These are phyloP conservation scores for Catharus fuscescens DNA, from an alignment of 2,113 vertebrate genomes.

Conservation along the genomic window DNA sequence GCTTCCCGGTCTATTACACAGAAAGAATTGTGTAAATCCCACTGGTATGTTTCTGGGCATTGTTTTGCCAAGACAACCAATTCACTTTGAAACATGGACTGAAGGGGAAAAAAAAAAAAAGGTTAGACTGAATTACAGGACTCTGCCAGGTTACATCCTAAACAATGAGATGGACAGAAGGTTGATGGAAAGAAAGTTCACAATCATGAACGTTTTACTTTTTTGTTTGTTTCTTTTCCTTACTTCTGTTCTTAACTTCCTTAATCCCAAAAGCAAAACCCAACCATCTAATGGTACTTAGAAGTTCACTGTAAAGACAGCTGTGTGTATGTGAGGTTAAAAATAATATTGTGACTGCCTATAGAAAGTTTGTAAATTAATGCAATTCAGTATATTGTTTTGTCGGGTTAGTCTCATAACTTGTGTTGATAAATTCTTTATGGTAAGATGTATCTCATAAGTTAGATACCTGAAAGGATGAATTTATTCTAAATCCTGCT, in stretches of 20 bases:
- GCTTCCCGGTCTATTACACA: not conserved
- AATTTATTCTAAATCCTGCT: not conserved
- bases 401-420: not conserved
- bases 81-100: not conserved
- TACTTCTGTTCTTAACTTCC: not conserved
- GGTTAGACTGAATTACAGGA: not conserved
- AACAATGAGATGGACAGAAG: not conserved
- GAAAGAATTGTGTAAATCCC: not conserved
- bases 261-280: not conserved
- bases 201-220: not conserved
- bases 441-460: not conserved
- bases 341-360: not conserved
- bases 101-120: not conserved
- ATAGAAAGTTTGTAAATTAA: not conserved
- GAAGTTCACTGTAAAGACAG: not conserved
- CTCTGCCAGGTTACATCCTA: not conserved
- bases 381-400: not conserved
- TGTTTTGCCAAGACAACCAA: not conserved
- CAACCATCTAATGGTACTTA: not conserved
- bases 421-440: not conserved
- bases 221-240: not conserved
- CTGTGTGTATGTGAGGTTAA: not conserved
- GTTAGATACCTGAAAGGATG: not conserved
- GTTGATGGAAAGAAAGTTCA: not conserved
- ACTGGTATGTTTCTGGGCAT: not conserved